Base-by-base conservation (phyloP, 2,113 vertebrate genomes). In the Vicugna pacos region DNA sequence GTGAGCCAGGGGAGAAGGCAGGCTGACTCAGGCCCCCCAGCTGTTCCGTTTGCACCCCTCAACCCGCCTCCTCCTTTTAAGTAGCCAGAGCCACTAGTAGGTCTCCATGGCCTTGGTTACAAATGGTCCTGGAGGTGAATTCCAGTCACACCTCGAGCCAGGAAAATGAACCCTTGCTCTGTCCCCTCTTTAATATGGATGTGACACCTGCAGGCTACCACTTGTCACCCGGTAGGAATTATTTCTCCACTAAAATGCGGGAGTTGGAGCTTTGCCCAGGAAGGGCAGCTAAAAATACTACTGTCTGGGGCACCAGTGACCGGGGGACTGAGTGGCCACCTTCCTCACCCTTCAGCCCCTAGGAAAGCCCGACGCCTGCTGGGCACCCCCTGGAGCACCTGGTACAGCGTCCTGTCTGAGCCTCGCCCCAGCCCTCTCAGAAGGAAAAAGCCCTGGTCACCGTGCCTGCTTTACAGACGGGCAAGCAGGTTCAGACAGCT, bases 261-360 rank as follows among this genome's bases (percentile, higher is more conserved):
- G 80, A 85, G 46, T 94, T 95, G 97, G 97, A 97, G 75, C 30
- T 50, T 6, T 13, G 70, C 95, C 87, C 48, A 0, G 92, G 72
- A 96, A 96, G 87, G 72, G 76, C 91, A 92, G 93, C 97, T 97
- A 84, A 97, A 98, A 98, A 96, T 97, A 98, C 96, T 86, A 82
- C 65, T 97, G 62, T 16, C 1, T 48, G 20, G 85, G 81, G 26
- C n/a, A 42, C 65, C 77, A 30, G 42, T 73, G 84, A 75, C 64
- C 24, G 2, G 70, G 75, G 80, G 75, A 87, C 69, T 52, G 58
- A 28, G 80, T 42, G 93, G 89, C 64, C 79, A 79, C 89, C 69
- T n/a, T 80, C 90, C 83, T 91, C 32, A 73, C 48, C 22, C 30
- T 26, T 19, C 62, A n/a, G 54, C 22, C 56, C 42, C 50, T 58